phyloP scores from a whole-genome alignment of 2,113 vertebrate genomes.

The Ctenomys sociabilis region DNA sequence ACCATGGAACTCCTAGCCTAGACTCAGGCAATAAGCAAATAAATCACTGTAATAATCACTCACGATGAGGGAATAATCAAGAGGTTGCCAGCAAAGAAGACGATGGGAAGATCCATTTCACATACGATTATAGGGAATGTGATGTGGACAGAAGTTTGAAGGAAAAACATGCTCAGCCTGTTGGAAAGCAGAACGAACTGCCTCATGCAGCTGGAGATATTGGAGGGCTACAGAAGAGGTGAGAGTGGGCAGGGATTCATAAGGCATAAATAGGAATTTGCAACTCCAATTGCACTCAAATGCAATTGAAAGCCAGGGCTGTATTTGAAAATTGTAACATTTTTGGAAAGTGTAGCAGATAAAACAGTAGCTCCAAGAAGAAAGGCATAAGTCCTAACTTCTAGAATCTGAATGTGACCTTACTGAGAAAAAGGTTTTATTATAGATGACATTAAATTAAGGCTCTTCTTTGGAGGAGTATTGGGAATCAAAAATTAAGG shows the following conservation, averaged over 20 bases:
- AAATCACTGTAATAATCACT: not conserved
- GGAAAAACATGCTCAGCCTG: not conserved
- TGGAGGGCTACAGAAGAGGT: not conserved
- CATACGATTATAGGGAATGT: not conserved
- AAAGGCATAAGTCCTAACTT: not conserved
- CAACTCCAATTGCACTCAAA: not conserved
- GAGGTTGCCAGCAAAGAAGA: not conserved
- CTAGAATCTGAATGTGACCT: not conserved
- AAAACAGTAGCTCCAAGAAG: not conserved
- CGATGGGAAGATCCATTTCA: not conserved
- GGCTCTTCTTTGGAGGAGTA: not conserved
- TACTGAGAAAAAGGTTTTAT: not conserved
- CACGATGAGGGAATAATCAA: not conserved
- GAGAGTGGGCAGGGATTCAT: not conserved
- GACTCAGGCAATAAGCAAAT: not conserved
- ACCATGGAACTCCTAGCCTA: not conserved
- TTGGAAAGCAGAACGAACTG: not conserved
- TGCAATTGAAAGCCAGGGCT: not conserved
- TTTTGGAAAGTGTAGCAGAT: not conserved
- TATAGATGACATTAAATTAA: not conserved
- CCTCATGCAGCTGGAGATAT: rapidly evolving
- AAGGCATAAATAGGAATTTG: not conserved
- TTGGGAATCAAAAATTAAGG: not conserved
- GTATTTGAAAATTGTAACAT: not conserved
- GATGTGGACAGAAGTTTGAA: not conserved